phyloP scores from a whole-genome alignment of 2,113 vertebrate species.

The Myotis lucifugus region DNA sequence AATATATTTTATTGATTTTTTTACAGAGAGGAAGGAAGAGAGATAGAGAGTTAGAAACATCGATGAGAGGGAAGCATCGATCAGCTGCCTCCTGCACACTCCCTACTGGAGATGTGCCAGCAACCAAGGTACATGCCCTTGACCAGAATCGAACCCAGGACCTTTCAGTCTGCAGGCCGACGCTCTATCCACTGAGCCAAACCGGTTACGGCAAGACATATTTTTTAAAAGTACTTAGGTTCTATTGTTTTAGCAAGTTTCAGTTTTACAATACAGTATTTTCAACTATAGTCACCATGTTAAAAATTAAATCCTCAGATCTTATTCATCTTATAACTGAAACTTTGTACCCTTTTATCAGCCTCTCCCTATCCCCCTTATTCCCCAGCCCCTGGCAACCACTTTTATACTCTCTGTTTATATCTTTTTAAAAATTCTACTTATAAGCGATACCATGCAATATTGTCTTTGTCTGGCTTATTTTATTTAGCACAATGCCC shows the following conservation, averaged over 20 bases:
- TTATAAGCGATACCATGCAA: background rate
- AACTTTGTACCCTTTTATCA: background rate
- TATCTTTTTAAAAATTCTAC: background rate
- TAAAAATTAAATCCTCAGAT: background rate
- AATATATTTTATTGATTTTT: no score
- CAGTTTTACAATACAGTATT: background rate
- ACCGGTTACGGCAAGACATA: no score
- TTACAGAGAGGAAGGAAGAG: no score
- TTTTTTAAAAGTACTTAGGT: background rate
- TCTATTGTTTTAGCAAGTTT: background rate
- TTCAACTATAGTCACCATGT: background rate
- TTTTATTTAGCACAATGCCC: background rate
- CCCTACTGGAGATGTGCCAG: no score
- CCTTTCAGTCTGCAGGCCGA: no score
- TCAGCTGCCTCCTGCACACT: no score
- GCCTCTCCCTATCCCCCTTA: background rate
- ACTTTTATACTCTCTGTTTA: background rate
- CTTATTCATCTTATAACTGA: background rate
- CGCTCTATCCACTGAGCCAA: no score
- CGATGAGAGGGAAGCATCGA: no score
- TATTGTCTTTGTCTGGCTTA: background rate
- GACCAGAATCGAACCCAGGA: no score
- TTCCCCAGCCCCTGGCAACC: background rate
- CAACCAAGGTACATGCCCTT: no score
- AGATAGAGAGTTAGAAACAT: no score